Conservation (phyloP, 2,113 vertebrate genomes). For the Cephalopterus ornatus region DNA sequence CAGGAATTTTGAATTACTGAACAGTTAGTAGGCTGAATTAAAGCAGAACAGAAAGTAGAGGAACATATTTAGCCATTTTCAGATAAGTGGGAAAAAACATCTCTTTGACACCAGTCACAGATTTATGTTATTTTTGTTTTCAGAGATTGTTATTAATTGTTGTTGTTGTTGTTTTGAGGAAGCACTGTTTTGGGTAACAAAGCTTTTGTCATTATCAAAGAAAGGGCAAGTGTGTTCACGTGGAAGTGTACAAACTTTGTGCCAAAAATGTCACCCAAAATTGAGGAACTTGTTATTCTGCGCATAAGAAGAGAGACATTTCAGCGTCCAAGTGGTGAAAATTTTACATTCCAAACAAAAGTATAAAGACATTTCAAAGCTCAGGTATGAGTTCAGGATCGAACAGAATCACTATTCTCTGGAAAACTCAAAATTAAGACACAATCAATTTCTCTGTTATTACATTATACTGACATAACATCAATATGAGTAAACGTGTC, state of each 20-base stretch:
- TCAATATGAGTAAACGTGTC: neutral
- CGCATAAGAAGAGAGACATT: neutral
- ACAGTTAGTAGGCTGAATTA: neutral
- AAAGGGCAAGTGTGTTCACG: neutral
- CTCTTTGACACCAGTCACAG: neutral
- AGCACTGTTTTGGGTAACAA: accelerated
- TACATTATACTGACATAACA: neutral
- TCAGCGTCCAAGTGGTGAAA: neutral
- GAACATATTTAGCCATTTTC: neutral
- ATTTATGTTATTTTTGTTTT: neutral
- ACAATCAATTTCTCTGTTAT: neutral
- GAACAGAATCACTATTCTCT: neutral
- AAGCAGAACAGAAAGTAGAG: neutral
- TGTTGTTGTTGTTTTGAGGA: neutral
- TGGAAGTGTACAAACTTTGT: neutral
- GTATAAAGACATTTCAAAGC: neutral
- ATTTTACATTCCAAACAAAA: neutral
- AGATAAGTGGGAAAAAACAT: neutral
- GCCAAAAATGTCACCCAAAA: accelerated
- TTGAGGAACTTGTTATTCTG: neutral
- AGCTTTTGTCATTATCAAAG: neutral
- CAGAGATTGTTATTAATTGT: neutral
- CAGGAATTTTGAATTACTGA: neutral
- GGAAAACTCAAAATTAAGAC: neutral
- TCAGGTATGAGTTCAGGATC: neutral